A percentile compares a stretch with the other conserved stretches of the same genome.
These are phyloP conservation scores for Parapristionchus giblindavisi DNA, from an alignment of 2,888 invertebrate genomes.

Conservation along the genomic window DNA sequence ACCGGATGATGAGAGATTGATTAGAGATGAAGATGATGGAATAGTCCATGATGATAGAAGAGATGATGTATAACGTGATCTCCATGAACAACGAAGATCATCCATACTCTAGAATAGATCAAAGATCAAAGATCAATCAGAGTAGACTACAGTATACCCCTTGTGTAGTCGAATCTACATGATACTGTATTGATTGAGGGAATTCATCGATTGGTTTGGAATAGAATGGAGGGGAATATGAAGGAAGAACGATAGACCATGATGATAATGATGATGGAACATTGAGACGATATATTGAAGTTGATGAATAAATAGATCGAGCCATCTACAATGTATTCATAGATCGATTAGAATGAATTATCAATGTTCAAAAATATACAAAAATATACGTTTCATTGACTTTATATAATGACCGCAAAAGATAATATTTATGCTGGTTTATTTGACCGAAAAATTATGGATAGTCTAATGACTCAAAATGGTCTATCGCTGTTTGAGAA, in stretches of 20 bases:
- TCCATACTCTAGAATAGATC: slow-evolving; percentile 13
- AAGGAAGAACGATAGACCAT: slow-evolving; percentile 29
- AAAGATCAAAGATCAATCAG: neutral
- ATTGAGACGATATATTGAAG: slow-evolving; percentile 7
- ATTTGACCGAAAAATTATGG: too few relatives aligned
- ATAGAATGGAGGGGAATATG: slow-evolving; percentile 56
- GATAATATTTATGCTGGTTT: too few relatives aligned
- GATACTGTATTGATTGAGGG: slow-evolving; percentile 26
- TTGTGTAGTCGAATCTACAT: neutral
- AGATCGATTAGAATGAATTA: neutral
- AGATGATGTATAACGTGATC: slow-evolving; percentile 11
- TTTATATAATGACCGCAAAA: too few relatives aligned
- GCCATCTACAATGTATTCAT: neutral
- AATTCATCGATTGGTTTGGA: slow-evolving; percentile 60
- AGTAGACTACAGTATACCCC: too few relatives aligned
- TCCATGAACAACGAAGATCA: slow-evolving; percentile 20
- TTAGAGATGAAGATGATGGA: slow-evolving; percentile 5
- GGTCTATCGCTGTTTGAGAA: too few relatives aligned
- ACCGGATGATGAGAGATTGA: slow-evolving; percentile 50
- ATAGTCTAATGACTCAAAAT: too few relatives aligned
- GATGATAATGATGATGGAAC: slow-evolving; percentile 35
- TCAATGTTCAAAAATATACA: neutral
- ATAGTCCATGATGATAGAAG: slow-evolving; percentile 34
- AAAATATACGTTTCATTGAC: too few relatives aligned
- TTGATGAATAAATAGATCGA: slow-evolving; percentile 6